Percentiles rank a stretch among this genome's conserved stretches.
Evolutionary conservation across 2,888 invertebrate species (phyloP).

Genomic region (Eupithecia dodoneata): DNA sequence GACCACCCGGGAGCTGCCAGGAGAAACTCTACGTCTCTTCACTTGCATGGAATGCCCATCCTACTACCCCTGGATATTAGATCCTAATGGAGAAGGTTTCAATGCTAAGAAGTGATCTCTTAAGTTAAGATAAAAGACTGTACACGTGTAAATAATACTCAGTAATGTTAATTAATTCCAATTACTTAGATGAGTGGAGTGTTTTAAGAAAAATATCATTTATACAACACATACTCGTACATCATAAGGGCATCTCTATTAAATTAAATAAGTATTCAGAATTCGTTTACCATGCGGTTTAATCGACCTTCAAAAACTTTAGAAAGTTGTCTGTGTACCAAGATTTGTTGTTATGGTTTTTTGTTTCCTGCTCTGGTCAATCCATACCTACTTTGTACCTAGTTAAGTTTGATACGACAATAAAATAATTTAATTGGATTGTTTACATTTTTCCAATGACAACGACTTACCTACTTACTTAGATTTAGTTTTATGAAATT

Average conservation of each 20-base stretch:
- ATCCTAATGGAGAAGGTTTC: constrained; percentile 97
- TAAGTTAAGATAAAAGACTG: constrained; percentile 80
- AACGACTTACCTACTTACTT: neutral
- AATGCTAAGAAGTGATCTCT: constrained; percentile 90
- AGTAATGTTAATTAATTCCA: constrained; percentile 72
- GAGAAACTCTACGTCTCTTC: constrained; percentile 95
- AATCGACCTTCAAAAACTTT: constrained; percentile 4
- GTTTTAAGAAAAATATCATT: constrained; percentile 29
- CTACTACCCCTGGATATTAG: constrained; percentile 97
- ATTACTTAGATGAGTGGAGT: constrained; percentile 58
- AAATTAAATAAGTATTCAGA: neutral
- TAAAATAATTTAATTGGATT: constrained; percentile 33
- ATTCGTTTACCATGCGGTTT: constrained; percentile 1
- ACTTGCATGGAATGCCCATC: constrained; percentile 98
- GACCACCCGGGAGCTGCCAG: constrained; percentile 94
- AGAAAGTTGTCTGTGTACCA: constrained; percentile 17
- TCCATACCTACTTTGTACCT: constrained; percentile 18
- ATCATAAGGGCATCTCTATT: neutral
- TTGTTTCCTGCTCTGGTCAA: constrained; percentile 22
- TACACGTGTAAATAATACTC: constrained; percentile 84
- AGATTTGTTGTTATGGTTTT: constrained; percentile 25
- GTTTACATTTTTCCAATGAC: neutral
- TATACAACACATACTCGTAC: neutral
- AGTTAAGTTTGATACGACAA: constrained; percentile 36
- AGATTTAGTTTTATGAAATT: neutral